Evolutionary conservation across 1,140 invertebrate genomes (phyloP).

Genomic region (Platyura marginata): DNA sequence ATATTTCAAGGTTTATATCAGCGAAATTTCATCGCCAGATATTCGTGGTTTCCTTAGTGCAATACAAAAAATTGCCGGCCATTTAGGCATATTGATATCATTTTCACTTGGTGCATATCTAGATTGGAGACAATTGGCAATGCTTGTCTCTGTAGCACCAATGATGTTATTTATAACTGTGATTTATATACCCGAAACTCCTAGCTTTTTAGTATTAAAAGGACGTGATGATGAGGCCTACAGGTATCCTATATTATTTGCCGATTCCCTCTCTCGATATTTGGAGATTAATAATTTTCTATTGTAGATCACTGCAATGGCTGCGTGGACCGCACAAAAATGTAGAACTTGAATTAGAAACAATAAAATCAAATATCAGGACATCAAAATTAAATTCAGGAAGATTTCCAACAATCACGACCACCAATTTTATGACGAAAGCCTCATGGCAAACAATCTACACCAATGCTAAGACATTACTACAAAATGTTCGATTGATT

Average conservation of each 20-base stretch:
- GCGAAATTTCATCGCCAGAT: conserved; percentile 74
- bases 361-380: conserved; percentile 43
- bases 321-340: conserved; percentile 55
- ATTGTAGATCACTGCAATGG: conserved; percentile 47
- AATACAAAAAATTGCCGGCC: conserved; percentile 66
- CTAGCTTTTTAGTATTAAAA: conserved; percentile 40
- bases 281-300: no score
- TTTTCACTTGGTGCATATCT: conserved; percentile 68
- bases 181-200: conserved; percentile 49
- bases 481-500: conserved; percentile 20
- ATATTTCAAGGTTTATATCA: conserved; percentile 63
- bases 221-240: conserved; percentile 48
- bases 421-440: neutral
- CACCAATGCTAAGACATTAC: conserved; percentile 2
- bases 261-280: neutral
- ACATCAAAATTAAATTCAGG: conserved; percentile 21
- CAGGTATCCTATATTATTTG: conserved; percentile 1
- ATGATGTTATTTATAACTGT: conserved; percentile 33
- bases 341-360: conserved; percentile 47
- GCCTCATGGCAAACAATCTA: conserved; percentile 2
- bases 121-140: conserved; percentile 66
- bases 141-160: conserved; percentile 49
- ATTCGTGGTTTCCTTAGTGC: conserved; percentile 74
- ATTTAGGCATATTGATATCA: conserved; percentile 65
- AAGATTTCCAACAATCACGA: neutral